Evolutionary conservation across 2,113 vertebrate genomes (phyloP), one percentile per base, ranked within the genome.

Genomic region (Pterocles orientalis): DNA sequence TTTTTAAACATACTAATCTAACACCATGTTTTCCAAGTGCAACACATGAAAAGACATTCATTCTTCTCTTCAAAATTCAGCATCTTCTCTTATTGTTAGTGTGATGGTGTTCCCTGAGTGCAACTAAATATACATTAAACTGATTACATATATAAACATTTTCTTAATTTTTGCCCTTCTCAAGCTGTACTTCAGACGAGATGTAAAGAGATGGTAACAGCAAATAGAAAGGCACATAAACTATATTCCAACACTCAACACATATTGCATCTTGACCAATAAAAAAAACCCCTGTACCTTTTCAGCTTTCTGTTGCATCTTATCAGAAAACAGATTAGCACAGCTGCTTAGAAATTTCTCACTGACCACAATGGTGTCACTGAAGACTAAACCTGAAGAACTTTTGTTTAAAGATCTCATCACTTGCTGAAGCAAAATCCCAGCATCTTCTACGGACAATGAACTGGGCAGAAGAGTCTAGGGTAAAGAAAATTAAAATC

Each of bases 401-500:
- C 98, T 98, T 78, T 99, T 98, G 31, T 97, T 98, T 18, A 98
- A 98, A 88, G 98, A 97, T 94, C 99, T 98, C 98, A 99, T 98
- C 56, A 99, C 98, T 95, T 99, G 99, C 81, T 98, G 98, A 73
- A 99, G 98, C 92, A 99, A 96, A 80, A 99, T 99, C 36, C 98
- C 98, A 25, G 96, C 57, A 94, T 99, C 99, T 90, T 99, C 99
- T 65, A 90, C 85, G 1, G 99, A 99, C 75, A 99, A 95, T 56
- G 99, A 99, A 97, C 98, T 99, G 14, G 99, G 99, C 48, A 99
- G 95, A 91, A 99, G 97, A 14, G 98, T 98, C 99, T 99, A 94
- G 18, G 54, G 86, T 41, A 47, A 95, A 62, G 94, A 88, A 94
- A 78, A 94, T 33, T 4, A 85, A 68, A 89, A 68, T 14, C 2